phyloP scores from a whole-genome alignment of 2,797 vertebrate species.

The Taeniopygia guttata region DNA sequence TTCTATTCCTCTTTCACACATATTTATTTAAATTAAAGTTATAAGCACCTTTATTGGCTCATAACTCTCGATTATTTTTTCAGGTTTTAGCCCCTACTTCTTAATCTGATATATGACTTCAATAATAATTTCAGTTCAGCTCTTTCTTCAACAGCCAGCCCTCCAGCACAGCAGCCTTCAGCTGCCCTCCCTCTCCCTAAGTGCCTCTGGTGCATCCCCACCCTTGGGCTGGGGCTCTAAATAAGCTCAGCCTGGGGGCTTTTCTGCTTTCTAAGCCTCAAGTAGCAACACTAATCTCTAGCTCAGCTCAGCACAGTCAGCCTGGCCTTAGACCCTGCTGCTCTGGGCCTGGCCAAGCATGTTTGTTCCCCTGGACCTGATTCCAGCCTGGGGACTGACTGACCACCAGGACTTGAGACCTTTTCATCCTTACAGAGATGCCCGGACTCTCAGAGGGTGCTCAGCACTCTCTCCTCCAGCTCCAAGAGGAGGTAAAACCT shows the following conservation, averaged over 20 bases:
- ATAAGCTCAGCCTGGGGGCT: neutral
- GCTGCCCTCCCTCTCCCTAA: rapidly evolving
- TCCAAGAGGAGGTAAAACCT: neutral
- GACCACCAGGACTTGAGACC: rapidly evolving
- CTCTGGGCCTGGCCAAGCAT: rapidly evolving
- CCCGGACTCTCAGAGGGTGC: neutral
- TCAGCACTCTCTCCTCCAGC: rapidly evolving
- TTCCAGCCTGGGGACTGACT: neutral
- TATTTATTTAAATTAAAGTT: neutral
- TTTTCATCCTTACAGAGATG: neutral
- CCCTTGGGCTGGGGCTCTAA: neutral
- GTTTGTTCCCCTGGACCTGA: rapidly evolving
- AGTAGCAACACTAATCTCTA: rapidly evolving
- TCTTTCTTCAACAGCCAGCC: rapidly evolving
- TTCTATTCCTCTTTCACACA: rapidly evolving
- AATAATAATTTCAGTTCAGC: rapidly evolving
- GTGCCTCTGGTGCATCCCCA: neutral
- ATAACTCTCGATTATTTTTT: rapidly evolving
- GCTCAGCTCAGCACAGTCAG: rapidly evolving
- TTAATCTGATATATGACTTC: rapidly evolving
- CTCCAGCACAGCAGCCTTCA: rapidly evolving
- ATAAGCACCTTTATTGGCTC: rapidly evolving
- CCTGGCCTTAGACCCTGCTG: rapidly evolving
- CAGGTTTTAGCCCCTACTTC: neutral
- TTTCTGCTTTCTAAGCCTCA: rapidly evolving